Percentiles rank a stretch among this genome's conserved stretches.
phyloP scores from a whole-genome alignment of 2,888 invertebrate species.

The Euclidia mi region DNA sequence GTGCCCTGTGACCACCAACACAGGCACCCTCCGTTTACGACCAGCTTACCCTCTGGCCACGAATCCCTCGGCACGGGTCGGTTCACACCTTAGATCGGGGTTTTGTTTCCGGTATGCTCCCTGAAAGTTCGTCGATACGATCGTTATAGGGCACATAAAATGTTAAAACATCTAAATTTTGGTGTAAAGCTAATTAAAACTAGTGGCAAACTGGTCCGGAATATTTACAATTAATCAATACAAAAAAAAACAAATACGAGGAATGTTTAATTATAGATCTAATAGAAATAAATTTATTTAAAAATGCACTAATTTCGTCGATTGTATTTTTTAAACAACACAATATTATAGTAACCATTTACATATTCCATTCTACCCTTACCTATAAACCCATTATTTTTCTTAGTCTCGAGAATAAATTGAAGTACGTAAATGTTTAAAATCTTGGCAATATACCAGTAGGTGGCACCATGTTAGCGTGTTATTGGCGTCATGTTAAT shows the following conservation, averaged over 20 bases:
- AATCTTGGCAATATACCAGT: conserved; percentile 3
- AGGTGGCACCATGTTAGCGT: conserved; percentile 28
- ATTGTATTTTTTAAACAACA: conserved; percentile 20
- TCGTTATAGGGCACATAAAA: conserved; percentile 69
- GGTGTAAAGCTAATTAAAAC: conserved; percentile 87
- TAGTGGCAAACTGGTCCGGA: conserved; percentile 81
- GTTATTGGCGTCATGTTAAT: conserved; percentile 9
- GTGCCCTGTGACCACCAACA: too few species aligned
- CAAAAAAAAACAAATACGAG: conserved; percentile 46
- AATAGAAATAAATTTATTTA: conserved; percentile 36
- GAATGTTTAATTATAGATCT: conserved; percentile 50
- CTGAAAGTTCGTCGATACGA: too few species aligned
- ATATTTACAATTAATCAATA: conserved; percentile 56
- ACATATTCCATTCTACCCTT: conserved; percentile 4
- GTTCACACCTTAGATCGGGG: too few species aligned
- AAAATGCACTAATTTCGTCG: conserved; percentile 55
- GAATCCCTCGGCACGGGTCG: too few species aligned
- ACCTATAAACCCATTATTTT: conserved; percentile 9
- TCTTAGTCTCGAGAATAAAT: background rate
- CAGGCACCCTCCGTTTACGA: too few species aligned
- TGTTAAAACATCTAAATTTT: conserved; percentile 80
- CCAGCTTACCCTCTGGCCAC: too few species aligned
- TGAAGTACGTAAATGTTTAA: background rate
- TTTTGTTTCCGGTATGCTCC: too few species aligned
- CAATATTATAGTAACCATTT: conserved; percentile 23